These are phyloP conservation scores for Leucopternis melanops DNA, from an alignment of 2,113 vertebrate genomes.

Conservation along the genomic window DNA sequence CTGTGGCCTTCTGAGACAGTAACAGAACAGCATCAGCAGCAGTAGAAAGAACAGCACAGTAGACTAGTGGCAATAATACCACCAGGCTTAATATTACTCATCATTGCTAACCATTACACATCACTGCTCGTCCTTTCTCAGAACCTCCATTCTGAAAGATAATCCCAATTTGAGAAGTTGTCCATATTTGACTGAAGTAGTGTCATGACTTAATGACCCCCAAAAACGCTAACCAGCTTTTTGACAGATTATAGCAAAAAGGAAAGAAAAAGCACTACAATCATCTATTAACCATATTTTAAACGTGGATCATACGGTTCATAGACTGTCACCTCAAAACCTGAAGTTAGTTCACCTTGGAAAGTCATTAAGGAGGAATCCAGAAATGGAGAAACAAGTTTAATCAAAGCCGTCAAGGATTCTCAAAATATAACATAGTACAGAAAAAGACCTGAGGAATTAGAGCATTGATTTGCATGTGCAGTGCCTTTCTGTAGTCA, in stretches of 20 bases:
- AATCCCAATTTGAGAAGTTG: neutral
- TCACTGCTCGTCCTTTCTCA: neutral
- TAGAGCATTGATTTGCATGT: neutral
- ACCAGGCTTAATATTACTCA: neutral
- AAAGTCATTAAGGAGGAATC: neutral
- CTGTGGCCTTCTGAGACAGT: neutral
- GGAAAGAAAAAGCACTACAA: neutral
- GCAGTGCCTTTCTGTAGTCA: neutral
- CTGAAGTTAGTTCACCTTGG: neutral
- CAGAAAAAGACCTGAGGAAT: neutral
- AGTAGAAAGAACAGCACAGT: neutral
- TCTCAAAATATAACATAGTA: neutral
- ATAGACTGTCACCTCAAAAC: neutral
- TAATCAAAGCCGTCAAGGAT: neutral
- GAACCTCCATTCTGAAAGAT: neutral
- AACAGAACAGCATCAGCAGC: neutral
- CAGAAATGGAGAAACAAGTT: neutral
- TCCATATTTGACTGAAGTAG: neutral
- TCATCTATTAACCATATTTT: neutral
- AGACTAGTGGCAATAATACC: neutral
- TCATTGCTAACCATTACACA: neutral
- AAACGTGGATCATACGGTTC: neutral
- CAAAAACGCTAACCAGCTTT: neutral
- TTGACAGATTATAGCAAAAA: neutral
- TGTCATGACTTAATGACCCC: neutral